phyloP scores from a whole-genome alignment of 2,888 invertebrate genomes.

The Tanytarsus gracilentus region DNA sequence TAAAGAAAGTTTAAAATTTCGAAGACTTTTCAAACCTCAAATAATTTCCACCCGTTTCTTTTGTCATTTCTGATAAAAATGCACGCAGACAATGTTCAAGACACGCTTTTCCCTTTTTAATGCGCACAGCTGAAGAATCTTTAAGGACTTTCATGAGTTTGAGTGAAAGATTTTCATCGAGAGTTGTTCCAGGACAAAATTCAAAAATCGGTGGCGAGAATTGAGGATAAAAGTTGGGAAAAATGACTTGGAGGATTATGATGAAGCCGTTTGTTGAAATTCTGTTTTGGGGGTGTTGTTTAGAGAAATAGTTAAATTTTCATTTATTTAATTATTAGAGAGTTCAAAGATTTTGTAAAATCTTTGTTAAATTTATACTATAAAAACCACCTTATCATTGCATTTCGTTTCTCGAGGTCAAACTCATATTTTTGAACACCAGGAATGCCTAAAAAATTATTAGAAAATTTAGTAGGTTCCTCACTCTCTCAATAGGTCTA shows the following conservation, averaged over 20 bases:
- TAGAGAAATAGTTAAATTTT: too few relatives aligned
- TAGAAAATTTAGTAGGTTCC: too few relatives aligned
- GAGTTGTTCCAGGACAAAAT: constrained; percentile 55
- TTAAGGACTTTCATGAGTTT: constrained; percentile 72
- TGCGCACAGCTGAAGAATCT: constrained; percentile 70
- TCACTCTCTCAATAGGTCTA: too few relatives aligned
- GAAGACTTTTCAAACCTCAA: too few relatives aligned
- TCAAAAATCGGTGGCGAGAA: constrained; percentile 58
- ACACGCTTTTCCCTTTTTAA: constrained; percentile 77
- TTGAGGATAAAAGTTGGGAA: constrained; percentile 66
- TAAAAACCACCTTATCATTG: too few relatives aligned
- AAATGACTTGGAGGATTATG: constrained; percentile 53
- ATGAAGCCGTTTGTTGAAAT: constrained; percentile 40
- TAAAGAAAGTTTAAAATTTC: too few relatives aligned
- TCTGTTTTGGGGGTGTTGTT: too few relatives aligned
- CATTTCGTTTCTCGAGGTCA: constrained; percentile 46
- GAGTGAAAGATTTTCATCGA: constrained; percentile 61
- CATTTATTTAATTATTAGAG: too few relatives aligned
- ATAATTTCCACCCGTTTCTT: constrained; percentile 38
- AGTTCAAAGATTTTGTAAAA: too few relatives aligned
- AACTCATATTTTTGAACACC: constrained; percentile 20
- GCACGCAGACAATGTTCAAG: constrained; percentile 76
- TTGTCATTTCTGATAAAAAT: constrained; percentile 54
- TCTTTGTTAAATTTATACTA: too few relatives aligned
- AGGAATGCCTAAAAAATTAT: not conserved